A percentile compares a stretch with the other conserved stretches of the same genome.
These are phyloP conservation scores for Horisme vitalbata DNA, from an alignment of 2,888 invertebrate species.

Conservation along the genomic window DNA sequence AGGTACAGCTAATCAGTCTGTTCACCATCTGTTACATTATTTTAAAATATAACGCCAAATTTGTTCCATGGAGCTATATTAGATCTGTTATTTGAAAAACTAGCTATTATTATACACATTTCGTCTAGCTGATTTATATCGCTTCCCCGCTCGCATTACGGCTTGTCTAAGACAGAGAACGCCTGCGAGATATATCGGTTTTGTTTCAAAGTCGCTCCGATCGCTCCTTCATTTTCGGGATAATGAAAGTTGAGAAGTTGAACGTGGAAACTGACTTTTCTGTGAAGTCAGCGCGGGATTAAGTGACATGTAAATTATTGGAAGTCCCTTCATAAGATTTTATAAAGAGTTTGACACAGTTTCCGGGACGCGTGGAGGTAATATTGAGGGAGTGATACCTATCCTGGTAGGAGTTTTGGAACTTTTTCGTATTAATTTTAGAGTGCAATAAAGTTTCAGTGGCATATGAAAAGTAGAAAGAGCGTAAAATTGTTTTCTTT, in stretches of 20 bases:
- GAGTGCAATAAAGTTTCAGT: no score
- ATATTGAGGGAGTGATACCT: conserved; percentile 2
- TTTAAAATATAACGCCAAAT: no score
- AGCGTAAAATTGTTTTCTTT: no score
- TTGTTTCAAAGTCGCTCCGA: conserved; percentile 60
- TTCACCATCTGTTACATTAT: no score
- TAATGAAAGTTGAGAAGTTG: conserved; percentile 39
- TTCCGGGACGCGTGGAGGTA: conserved; percentile 14
- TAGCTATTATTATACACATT: no score
- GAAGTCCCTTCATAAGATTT: conserved; percentile 34
- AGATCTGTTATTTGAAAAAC: no score
- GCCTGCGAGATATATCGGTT: conserved; percentile 60
- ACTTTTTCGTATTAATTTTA: no score
- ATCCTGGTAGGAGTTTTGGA: no score
- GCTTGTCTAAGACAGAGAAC: conserved; percentile 10
- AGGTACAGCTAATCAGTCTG: no score
- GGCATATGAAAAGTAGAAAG: no score
- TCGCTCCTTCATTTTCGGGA: conserved; percentile 51
- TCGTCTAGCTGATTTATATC: no score
- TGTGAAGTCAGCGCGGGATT: conserved; percentile 36
- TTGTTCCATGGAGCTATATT: no score
- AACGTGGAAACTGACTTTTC: conserved; percentile 35
- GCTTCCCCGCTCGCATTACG: background rate
- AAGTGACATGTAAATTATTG: conserved; percentile 39
- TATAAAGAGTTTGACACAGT: conserved; percentile 34